Evolutionary conservation across 2,113 vertebrate genomes (phyloP).

Genomic region (Sarotherodon lohbergeri): DNA sequence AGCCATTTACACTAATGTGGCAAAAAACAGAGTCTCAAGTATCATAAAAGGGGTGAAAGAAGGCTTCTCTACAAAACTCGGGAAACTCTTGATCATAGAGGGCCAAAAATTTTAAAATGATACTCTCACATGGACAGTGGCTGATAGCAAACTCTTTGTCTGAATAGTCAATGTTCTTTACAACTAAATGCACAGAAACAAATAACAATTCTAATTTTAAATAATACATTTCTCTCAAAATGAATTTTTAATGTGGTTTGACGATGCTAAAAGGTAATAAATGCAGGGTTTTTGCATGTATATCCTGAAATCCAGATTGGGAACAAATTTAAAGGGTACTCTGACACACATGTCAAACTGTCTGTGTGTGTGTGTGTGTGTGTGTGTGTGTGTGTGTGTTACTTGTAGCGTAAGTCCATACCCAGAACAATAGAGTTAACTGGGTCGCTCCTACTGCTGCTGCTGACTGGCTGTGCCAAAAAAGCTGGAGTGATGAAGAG

Average conservation of each 20-base stretch:
- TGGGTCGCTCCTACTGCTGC: conserved; percentile 33
- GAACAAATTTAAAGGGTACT: neutral
- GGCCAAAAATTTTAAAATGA: neutral
- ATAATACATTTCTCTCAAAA: neutral
- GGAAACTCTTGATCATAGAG: neutral
- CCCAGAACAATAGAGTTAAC: conserved; percentile 52
- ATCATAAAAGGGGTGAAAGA: neutral
- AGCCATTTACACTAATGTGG: neutral
- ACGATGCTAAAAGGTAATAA: neutral
- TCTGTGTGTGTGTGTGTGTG: neutral
- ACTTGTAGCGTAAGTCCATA: conserved; percentile 14
- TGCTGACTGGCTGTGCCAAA: conserved; percentile 24
- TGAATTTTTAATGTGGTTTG: neutral
- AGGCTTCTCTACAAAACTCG: neutral
- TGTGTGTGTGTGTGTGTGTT: neutral
- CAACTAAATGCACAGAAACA: neutral
- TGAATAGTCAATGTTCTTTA: neutral
- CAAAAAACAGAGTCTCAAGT: neutral
- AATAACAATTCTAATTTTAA: neutral
- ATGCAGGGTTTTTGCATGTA: neutral
- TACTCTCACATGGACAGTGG: neutral
- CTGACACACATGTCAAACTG: conserved; percentile 4
- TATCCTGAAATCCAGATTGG: neutral
- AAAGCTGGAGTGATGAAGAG: conserved; percentile 50
- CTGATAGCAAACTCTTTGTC: neutral